Conservation (phyloP, 1,140 invertebrate genomes). For the Papilio xuthus region DNA sequence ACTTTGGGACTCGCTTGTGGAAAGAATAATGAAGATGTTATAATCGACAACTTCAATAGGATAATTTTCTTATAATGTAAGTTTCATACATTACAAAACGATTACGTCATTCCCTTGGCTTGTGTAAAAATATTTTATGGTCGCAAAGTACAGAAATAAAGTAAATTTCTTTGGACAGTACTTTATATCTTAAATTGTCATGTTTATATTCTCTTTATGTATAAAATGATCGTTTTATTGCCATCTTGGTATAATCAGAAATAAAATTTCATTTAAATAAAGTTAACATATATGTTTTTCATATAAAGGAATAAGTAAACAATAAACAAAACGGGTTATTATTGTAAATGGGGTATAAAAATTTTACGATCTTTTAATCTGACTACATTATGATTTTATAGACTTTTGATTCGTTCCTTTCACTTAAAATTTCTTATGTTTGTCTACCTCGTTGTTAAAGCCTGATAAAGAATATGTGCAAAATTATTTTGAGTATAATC, state of each 20-base stretch:
- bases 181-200: background rate
- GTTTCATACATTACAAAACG: background rate
- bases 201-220: background rate
- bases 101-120: background rate
- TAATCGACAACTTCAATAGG: background rate
- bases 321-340: background rate
- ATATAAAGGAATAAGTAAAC: background rate
- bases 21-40: background rate
- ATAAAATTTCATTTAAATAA: conserved; percentile 3
- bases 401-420: background rate
- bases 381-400: background rate
- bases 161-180: background rate
- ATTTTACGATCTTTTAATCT: conserved; percentile 15
- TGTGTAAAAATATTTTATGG: background rate
- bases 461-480: background rate
- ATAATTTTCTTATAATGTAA: background rate
- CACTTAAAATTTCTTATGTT: background rate
- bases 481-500: too few relatives aligned
- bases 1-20: background rate
- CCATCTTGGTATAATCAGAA: background rate
- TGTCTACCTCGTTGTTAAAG: background rate
- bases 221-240: background rate
- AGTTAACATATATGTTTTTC: background rate
- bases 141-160: background rate
- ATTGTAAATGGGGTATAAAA: background rate